Base-by-base conservation (phyloP, 2,888 invertebrate genomes). In the Sthenelais limicola region DNA sequence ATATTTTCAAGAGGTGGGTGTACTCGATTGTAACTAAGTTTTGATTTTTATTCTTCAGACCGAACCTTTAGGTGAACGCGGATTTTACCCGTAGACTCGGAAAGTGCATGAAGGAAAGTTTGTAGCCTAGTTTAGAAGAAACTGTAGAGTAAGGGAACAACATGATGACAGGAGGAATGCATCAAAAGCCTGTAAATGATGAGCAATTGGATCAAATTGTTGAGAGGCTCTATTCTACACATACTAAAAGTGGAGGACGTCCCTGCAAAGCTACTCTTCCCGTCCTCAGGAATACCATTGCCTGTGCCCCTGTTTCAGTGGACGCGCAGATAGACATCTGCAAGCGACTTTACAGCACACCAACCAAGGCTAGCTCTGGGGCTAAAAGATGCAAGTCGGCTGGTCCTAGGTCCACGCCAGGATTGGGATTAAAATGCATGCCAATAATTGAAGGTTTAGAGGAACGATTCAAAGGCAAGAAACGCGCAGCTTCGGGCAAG, bases 391-490 rank as follows among this genome's bases (percentile, higher is more conserved):
- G 68, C 28, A 52, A 49, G 12, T 51, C 49, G 33, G 49, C 49
- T 28, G 33, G 28, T 30, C 33, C 56, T 1, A 32, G 3, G 3
- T 7, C 12, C 18, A 24, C 56, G 5, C 70, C 35, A 1, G 56
- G 56, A 1, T 21, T 47, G 18, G 70, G 70, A 3, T 28, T 43
- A 21, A 70, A 70, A 51, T 43, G 38, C 38, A 32, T 47, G 30
- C 70, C 70, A 18, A 26, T 70, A n/a, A 70, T 70, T 9, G 54
- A 52, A 9, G 70, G 70, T 12, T 24, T 70, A 5, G 70, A 70
- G 7, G 9, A 2, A 12, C 21, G 56, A 28, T 70, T 70, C 35
- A 56, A 38, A 3, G 56, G 56, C n/a, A 21, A 21, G 18, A 24
- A 26, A 24, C 21, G 43, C 28, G 38, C 35, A 24, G 66, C 43